Evolutionary conservation across 1,140 invertebrate species (phyloP).

Genomic region (Drosophila chauvacae): DNA sequence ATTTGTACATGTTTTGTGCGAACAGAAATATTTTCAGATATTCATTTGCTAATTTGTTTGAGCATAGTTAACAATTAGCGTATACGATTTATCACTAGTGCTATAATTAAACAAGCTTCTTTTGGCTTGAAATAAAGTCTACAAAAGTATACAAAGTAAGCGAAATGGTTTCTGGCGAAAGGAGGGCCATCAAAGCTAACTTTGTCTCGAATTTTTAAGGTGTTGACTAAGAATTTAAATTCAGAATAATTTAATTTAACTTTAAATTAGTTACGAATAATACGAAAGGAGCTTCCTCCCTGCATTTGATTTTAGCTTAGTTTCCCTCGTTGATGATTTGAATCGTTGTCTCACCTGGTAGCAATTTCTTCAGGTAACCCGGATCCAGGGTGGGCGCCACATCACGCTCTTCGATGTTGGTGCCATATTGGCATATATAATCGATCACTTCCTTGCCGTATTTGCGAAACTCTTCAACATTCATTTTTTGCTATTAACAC

Average conservation of each 20-base stretch:
- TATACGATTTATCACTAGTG: conserved; percentile 60
- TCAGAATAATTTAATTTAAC: not conserved
- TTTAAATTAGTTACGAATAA: not conserved
- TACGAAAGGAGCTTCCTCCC: too few species aligned
- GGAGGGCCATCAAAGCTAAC: not conserved
- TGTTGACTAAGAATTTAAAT: not conserved
- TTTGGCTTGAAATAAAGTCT: not conserved
- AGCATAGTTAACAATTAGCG: conserved; percentile 59
- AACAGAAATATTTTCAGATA: conserved; percentile 42
- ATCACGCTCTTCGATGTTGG: conserved; percentile 89
- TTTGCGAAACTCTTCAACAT: conserved; percentile 92
- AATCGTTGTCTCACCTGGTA: conserved; percentile 84
- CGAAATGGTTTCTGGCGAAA: not conserved
- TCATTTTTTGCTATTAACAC: conserved; percentile 87
- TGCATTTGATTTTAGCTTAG: not conserved
- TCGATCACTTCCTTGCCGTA: conserved; percentile 96
- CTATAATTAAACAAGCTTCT: conserved; percentile 43
- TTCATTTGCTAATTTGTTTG: conserved; percentile 67
- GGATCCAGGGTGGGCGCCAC: conserved; percentile 94
- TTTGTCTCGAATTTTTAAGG: not conserved
- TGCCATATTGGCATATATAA: conserved; percentile 95
- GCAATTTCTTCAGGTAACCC: conserved; percentile 91
- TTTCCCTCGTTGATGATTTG: not conserved
- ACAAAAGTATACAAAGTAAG: not conserved
- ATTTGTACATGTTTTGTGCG: conserved; percentile 33